Conservation (phyloP, 2,797 vertebrate species). For the Heteromormyrus szaboi region DNA sequence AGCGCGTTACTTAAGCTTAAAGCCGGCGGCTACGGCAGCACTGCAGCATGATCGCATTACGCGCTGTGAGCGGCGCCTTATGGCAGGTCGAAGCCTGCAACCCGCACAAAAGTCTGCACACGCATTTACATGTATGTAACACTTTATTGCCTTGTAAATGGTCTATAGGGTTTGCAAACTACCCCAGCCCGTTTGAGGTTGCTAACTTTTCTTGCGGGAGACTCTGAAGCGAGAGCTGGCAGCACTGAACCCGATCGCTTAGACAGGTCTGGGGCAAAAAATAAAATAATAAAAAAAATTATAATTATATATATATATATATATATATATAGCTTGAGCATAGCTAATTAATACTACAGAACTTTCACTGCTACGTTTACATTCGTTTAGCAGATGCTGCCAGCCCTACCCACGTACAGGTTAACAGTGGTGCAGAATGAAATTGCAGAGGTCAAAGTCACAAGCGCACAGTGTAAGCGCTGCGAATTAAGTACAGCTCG, state of each 20-base stretch:
- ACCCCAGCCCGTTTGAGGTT: neutral
- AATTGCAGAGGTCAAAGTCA: neutral
- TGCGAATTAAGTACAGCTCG: neutral
- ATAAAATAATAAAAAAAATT: neutral
- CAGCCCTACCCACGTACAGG: neutral
- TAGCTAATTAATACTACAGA: neutral
- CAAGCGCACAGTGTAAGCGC: neutral
- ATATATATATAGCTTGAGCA: neutral
- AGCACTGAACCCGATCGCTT: neutral
- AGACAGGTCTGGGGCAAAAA: neutral
- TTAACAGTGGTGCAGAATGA: neutral
- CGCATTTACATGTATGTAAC: neutral
- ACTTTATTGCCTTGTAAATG: neutral
- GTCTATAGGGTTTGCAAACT: neutral
- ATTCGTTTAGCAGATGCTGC: neutral
- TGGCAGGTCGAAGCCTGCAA: neutral
- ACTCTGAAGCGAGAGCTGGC: neutral
- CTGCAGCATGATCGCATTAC: neutral
- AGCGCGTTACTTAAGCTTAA: neutral
- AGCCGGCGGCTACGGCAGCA: neutral
- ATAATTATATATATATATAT: too few species aligned
- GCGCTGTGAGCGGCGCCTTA: neutral
- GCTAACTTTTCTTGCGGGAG: neutral
- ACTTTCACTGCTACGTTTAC: neutral
- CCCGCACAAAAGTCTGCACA: neutral